A percentile compares a stretch with the other conserved stretches of the same genome.
Evolutionary conservation across 2,113 vertebrate species (phyloP).

Genomic region (Pelobates fuscus): DNA sequence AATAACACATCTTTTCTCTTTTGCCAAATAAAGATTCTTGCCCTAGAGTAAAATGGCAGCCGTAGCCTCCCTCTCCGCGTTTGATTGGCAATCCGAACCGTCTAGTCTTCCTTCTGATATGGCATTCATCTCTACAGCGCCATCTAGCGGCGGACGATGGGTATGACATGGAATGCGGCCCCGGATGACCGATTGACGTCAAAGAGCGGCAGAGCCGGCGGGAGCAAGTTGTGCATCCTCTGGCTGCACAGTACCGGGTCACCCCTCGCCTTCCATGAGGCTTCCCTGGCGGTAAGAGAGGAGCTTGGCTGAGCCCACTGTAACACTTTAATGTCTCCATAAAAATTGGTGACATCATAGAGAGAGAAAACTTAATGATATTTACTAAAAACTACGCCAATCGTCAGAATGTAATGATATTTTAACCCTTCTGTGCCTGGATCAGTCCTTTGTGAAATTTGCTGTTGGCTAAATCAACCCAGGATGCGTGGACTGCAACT

Average conservation of each 20-base stretch:
- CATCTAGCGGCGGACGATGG: neutral
- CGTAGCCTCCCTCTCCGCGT: neutral
- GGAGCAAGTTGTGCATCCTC: neutral
- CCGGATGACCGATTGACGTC: slow-evolving; percentile 41
- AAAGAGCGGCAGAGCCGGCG: slow-evolving; percentile 20
- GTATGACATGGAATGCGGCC: neutral
- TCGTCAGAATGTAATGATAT: neutral
- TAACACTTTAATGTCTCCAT: no score
- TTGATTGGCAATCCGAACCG: no score
- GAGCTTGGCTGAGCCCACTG: no score
- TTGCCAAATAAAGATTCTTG: neutral
- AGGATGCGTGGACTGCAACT: neutral
- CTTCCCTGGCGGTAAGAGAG: slow-evolving; percentile 3
- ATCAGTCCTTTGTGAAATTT: neutral
- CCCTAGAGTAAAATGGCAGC: slow-evolving; percentile 25
- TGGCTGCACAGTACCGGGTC: neutral
- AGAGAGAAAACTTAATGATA: no score
- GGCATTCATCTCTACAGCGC: neutral
- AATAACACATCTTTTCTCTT: no score
- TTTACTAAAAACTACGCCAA: no score
- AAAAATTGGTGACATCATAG: no score
- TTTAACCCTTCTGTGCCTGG: neutral
- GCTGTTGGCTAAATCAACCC: no score
- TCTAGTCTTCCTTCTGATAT: no score
- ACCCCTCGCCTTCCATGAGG: neutral